Base-by-base conservation (phyloP, 2,888 invertebrate species). In the Mimachlamys varia region DNA sequence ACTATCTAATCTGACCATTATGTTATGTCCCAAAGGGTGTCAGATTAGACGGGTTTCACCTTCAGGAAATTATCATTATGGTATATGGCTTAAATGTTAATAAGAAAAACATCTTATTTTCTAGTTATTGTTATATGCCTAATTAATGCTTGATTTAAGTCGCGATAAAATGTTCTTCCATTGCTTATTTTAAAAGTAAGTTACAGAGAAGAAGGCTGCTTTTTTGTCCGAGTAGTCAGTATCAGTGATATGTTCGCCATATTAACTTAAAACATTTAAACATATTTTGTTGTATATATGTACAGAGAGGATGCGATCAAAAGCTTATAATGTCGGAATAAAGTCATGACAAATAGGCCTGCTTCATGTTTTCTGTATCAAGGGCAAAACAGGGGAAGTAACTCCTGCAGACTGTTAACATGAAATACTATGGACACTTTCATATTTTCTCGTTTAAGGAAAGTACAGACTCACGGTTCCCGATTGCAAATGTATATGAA, bases 291-390 rank as follows among this genome's bases (percentile, higher is more conserved):
- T 58, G 58, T 58, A 58, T 58, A 58, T 58, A 58, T 58, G 58
- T 58, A 58, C 58, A 58, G 58, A 58, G 58, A 58, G 58, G 58
- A 22, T 19, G n/a, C n/a, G 58, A 58, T 58, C 58, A 58, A 58
- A 58, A 58, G 58, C 58, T 58, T 58, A 58, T 3, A 58, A 58
- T 58, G 58, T 58, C 58, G 7, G 19, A 58, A 58, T 58, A 58
- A 58, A 53, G 19, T 58, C 58, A 58, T n/a, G 22, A 58, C 19
- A 19, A 58, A 58, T 0, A 1, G 22, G 1, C 53, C 19, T 19
- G 22, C n/a, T 58, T 58, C 0, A 19, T 58, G 58, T 22, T n/a
- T 58, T 58, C 58, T 22, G 0, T 58, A n/a, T 19, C n/a, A n/a
- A 15, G 15, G 44, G 44, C 44, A 5, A 7, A 44, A 44, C n/a